A percentile compares a stretch with the other conserved stretches of the same genome.
phyloP scores from a whole-genome alignment of 2,888 invertebrate species.

The Drosophila incognita region DNA sequence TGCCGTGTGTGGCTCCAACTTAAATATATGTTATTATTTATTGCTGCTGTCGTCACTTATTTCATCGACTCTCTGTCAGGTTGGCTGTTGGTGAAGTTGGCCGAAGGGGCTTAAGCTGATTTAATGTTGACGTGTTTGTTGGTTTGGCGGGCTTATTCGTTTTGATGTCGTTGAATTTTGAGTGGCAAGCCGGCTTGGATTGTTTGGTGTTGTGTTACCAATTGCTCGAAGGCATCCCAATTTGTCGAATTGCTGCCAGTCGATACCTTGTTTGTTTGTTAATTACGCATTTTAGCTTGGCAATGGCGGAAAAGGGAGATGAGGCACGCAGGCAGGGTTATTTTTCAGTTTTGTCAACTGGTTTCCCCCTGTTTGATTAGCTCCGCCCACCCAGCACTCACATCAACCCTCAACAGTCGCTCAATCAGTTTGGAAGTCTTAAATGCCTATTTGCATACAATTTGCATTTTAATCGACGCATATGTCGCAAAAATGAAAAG shows the following conservation, averaged over 20 bases:
- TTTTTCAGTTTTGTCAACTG: conserved; percentile 28
- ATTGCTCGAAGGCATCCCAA: conserved; percentile 58
- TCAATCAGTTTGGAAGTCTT: conserved; percentile 69
- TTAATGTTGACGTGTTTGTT: conserved; percentile 33
- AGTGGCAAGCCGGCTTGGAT: conserved; percentile 43
- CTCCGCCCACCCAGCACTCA: conserved; percentile 36
- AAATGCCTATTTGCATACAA: conserved; percentile 82
- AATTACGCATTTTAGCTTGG: conserved; percentile 57
- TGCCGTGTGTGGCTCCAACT: neutral
- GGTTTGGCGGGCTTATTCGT: conserved; percentile 43
- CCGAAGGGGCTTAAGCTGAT: conserved; percentile 57
- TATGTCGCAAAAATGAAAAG: conserved; percentile 71
- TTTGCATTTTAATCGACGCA: conserved; percentile 84
- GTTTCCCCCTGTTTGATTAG: conserved; percentile 44
- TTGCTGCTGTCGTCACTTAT: conserved; percentile 7
- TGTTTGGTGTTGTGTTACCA: conserved; percentile 27
- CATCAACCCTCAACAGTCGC: conserved; percentile 9
- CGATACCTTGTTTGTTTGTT: conserved; percentile 58
- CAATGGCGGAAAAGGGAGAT: neutral
- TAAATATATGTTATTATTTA: neutral
- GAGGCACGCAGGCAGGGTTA: neutral
- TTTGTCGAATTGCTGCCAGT: conserved; percentile 1
- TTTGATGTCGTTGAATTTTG: conserved; percentile 60
- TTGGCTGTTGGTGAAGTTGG: conserved; percentile 33
- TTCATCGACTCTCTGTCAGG: conserved; percentile 8